These are phyloP conservation scores for Tympanoctomys barrerae DNA, from an alignment of 2,797 vertebrate species.

Conservation along the genomic window DNA sequence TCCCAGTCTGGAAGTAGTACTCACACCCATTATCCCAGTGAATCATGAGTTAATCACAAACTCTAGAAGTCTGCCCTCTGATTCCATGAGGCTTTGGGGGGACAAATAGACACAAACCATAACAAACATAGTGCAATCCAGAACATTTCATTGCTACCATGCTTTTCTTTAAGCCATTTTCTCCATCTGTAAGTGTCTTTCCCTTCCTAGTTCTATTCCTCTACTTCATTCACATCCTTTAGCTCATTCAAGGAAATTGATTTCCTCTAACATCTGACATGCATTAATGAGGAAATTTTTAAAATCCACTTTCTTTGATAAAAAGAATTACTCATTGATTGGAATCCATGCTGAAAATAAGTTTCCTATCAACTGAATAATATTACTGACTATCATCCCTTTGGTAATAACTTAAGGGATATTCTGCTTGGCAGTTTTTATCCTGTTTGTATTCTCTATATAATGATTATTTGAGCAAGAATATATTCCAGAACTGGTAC, in stretches of 20 bases:
- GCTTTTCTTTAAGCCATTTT: background rate
- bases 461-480: background rate
- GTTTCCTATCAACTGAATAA: background rate
- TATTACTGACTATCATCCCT: background rate
- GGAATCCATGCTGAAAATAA: conserved; percentile 7
- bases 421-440: background rate
- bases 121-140: background rate
- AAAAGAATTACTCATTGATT: background rate
- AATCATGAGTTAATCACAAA: too few relatives aligned
- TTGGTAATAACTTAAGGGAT: background rate
- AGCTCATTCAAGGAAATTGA: background rate
- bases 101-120: too few relatives aligned
- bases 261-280: background rate
- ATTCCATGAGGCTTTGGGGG: too few relatives aligned
- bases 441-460: background rate
- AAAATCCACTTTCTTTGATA: background rate
- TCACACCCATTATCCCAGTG: too few relatives aligned
- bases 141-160: background rate
- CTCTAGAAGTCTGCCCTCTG: too few relatives aligned
- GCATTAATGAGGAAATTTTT: background rate
- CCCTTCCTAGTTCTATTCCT: background rate
- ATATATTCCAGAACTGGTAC: background rate
- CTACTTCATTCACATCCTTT: background rate
- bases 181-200: background rate
- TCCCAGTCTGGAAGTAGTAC: too few relatives aligned